phyloP scores from a whole-genome alignment of 2,113 vertebrate species.

The Perca fluviatilis region DNA sequence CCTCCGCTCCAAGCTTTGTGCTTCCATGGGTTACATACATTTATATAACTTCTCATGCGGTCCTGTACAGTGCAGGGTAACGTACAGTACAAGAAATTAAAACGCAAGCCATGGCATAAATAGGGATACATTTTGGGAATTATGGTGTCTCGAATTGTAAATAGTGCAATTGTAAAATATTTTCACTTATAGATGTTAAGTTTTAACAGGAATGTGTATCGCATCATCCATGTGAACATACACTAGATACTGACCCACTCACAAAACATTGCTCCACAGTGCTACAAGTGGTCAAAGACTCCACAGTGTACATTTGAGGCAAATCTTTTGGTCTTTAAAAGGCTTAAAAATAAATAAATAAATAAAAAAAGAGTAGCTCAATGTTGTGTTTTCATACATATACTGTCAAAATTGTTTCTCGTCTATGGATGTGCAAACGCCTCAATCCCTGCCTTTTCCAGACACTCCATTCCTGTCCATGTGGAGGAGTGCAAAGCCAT shows the following conservation, averaged over 20 bases:
- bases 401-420: background rate
- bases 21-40: conserved; percentile 21
- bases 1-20: background rate
- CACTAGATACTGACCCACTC: background rate
- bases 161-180: background rate
- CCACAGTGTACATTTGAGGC: background rate
- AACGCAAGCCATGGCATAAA: background rate
- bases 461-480: conserved; percentile 24
- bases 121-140: background rate
- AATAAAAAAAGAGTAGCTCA: background rate
- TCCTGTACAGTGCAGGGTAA: background rate
- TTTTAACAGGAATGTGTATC: background rate
- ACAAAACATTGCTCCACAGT: background rate
- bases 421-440: background rate
- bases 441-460: conserved; percentile 2
- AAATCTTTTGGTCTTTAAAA: background rate
- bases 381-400: background rate
- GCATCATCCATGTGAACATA: background rate
- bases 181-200: background rate
- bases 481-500: conserved; percentile 30
- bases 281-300: background rate
- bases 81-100: background rate
- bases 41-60: background rate
- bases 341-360: background rate
- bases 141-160: background rate